Evolutionary conservation across 2,797 vertebrate genomes (phyloP), one percentile per base, ranked within the genome.

Genomic region (Selene dorsalis): DNA sequence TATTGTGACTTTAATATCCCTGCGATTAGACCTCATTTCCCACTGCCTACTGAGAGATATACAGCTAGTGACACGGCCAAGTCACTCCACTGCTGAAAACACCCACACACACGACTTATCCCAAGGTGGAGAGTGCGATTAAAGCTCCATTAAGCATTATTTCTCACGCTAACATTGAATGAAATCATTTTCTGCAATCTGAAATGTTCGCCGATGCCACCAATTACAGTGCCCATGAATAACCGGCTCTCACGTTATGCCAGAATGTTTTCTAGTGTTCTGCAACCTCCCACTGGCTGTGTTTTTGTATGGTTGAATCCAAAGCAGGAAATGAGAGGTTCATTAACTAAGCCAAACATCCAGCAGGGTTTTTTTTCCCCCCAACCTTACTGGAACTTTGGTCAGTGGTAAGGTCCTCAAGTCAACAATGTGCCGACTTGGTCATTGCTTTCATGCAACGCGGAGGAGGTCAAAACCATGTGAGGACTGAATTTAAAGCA

Each of bases 1-100:
- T 94, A 92, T 94, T 93, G 93, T 94, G 91, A 93, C 93, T 94
- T 94, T 94, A 94, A 95, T 95, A 94, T 94, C 84, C 90, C 84
- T 89, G 85, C 85, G 89, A 95, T 94, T 95, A 94, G 92, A 93
- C 88, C 91, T 92, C 89, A 90, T 94, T 93, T 93, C 88, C 88
- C 79, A 81, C 87, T 87, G 92, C 90, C 91, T 89, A 73, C 72
- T 84, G 73, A 87, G 84, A 94, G 89, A 93, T 93, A 92, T 90
- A 92, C 86, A 87, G 90, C 87, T 69, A 83, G 84, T 92, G 92
- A 93, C 93, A 94, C 82, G 89, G 86, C 90, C 86, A 88, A 90
- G 89, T 85, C 91, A 86, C 89, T 90, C 80, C 71, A 41, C 48
- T 45, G 71, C 68, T 60, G 11, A 71, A 73, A 63, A 64, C 67